Percentiles rank a stretch among this genome's conserved stretches.
Evolutionary conservation across 2,797 vertebrate genomes (phyloP).

Genomic region (Crax fasciolata): DNA sequence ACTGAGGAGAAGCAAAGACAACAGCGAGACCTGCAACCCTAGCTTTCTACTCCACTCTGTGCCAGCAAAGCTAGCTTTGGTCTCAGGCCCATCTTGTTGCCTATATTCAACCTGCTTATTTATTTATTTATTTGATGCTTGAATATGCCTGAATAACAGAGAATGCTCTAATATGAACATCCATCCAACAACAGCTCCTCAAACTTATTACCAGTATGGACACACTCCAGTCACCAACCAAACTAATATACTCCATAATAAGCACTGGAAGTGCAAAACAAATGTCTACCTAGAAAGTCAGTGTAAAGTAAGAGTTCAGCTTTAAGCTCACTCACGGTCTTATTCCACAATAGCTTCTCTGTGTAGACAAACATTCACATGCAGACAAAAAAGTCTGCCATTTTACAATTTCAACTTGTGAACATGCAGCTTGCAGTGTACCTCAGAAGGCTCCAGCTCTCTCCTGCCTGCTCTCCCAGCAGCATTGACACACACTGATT

Average conservation of each 20-base stretch:
- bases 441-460: background rate
- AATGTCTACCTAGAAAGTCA: background rate
- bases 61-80: background rate
- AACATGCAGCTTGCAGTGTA: fast-evolving
- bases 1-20: background rate
- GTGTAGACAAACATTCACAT: fast-evolving
- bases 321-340: background rate
- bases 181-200: fast-evolving
- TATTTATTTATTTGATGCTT: background rate
- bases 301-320: fast-evolving
- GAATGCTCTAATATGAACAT: fast-evolving
- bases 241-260: background rate
- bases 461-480: background rate
- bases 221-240: background rate
- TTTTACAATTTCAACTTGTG: background rate
- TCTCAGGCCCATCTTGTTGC: background rate
- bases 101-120: background rate
- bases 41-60: background rate
- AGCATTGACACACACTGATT: background rate
- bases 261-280: background rate
- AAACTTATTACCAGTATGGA: fast-evolving
- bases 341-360: background rate
- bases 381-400: too few species aligned
- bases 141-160: background rate
- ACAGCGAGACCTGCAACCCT: background rate